Evolutionary conservation across 1,140 invertebrate genomes (phyloP).

Genomic region (Gryllus bimaculatus): DNA sequence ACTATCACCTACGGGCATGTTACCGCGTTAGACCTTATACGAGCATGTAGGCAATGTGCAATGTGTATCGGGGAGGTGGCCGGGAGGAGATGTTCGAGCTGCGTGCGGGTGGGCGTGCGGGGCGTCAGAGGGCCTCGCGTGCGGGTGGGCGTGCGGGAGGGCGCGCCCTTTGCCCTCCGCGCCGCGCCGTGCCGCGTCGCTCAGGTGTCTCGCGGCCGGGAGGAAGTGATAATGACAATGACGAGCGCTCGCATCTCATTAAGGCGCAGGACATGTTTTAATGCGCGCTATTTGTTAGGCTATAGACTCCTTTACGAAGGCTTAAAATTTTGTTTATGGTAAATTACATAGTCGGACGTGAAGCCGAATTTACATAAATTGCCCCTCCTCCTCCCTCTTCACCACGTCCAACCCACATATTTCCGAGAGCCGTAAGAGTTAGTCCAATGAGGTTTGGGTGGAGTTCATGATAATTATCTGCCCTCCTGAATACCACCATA

Average conservation of each 20-base stretch:
- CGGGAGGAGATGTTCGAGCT: no score
- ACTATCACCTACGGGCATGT: no score
- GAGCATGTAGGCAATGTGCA: no score
- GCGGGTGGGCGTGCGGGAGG: no score
- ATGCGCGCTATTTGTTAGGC: neutral
- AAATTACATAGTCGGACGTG: constrained; percentile 17
- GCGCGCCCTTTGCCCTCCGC: neutral
- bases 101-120: no score
- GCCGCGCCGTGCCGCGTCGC: no score
- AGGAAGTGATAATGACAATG: constrained; percentile 4
- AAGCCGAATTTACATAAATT: constrained; percentile 26
- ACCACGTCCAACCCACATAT: constrained; percentile 10
- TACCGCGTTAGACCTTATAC: no score
- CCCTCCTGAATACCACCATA: constrained; percentile 17
- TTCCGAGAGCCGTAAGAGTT: neutral
- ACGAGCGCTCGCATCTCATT: neutral
- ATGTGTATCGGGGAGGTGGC: no score
- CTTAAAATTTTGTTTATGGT: constrained; percentile 12
- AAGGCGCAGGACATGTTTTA: neutral
- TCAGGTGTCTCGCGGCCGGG: neutral
- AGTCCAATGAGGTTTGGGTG: constrained; percentile 18
- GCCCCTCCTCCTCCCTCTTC: constrained; percentile 9
- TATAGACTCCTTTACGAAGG: neutral
- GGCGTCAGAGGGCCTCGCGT: no score
- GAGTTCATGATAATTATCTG: constrained; percentile 19